Base-by-base conservation (phyloP, 2,113 vertebrate species). In the Grantiella picta region DNA sequence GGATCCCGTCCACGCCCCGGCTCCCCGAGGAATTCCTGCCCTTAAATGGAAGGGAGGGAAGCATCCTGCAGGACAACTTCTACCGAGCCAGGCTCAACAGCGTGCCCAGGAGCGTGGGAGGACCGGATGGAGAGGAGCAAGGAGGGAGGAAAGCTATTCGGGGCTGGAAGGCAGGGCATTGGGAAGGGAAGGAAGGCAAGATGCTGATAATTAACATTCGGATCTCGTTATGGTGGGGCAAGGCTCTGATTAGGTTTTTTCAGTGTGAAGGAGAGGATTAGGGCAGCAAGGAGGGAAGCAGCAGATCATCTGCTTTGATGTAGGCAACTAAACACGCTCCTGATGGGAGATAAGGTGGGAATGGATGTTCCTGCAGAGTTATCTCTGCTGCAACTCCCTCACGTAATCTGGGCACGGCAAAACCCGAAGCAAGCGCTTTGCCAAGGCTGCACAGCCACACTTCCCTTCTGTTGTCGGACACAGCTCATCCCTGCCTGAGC, bases 91-190 rank as follows among this genome's bases (percentile, higher is more conserved):
- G 90, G 92, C 90, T 91, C 86, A 57, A 88, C 25, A 7, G 78
- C 42, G 5, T 96, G 91, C 93, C 94, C 92, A 80, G 95, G 64
- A 96, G 95, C 93, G 87, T 96, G 95, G 96, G 95, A 96, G 95
- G 92, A 96, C 85, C 86, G 92, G 94, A 95, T 90, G 77, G 83
- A 93, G 95, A 86, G 49, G 13, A 82, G 85, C 69, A 27, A 38
- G 49, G 66, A 91, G 64, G 70, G 86, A 81, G 79, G 56, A 94
- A 87, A 96, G 92, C 91, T 96, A 94, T 96, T 89, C 38, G 17
- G 79, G 82, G 82, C 95, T 96, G 91, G 94, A 92, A 96, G 96
- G 96, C 95, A 96, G 94, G 92, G 94, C 95, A 96, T 57, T 82
- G 82, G 29, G 3, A 81, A 82, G 75, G 87, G 73, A 82, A 86